Conservation (phyloP, 2,888 invertebrate species). For the Operophtera brumata region DNA sequence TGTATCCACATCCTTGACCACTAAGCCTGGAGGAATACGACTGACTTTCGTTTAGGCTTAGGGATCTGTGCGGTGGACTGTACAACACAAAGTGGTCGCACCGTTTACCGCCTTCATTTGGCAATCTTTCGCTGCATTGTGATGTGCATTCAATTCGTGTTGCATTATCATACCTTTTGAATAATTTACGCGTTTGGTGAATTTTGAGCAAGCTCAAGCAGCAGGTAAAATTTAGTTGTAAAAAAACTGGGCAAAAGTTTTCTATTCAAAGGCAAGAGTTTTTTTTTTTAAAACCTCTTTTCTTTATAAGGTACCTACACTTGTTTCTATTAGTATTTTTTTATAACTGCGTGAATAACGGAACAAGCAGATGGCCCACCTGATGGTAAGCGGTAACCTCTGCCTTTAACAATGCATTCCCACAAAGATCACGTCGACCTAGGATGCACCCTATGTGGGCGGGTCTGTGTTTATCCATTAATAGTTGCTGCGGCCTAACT, state of each 20-base stretch:
- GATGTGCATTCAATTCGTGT: constrained; percentile 56
- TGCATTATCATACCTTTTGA: constrained; percentile 47
- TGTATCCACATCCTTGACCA: constrained; percentile 12
- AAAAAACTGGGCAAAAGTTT: not conserved
- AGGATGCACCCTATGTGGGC: too few species aligned
- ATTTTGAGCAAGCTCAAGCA: constrained; percentile 24
- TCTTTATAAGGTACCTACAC: too few species aligned
- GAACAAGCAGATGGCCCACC: too few species aligned
- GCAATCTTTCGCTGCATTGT: constrained; percentile 64
- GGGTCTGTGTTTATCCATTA: too few species aligned
- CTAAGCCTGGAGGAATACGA: constrained; percentile 15
- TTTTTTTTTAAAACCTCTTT: too few species aligned
- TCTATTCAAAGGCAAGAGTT: too few species aligned
- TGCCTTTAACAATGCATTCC: too few species aligned
- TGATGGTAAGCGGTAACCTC: too few species aligned
- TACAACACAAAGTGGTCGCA: constrained; percentile 55
- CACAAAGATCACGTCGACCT: too few species aligned
- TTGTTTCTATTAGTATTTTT: too few species aligned
- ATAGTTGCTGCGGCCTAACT: too few species aligned
- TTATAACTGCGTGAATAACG: too few species aligned
- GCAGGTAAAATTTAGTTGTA: constrained; percentile 13
- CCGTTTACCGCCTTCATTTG: constrained; percentile 67
- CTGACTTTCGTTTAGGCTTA: constrained; percentile 7
- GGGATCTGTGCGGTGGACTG: constrained; percentile 20
- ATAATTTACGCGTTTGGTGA: constrained; percentile 38